Base-by-base conservation (phyloP, 2,797 vertebrate species). In the Myotis vivesi region DNA sequence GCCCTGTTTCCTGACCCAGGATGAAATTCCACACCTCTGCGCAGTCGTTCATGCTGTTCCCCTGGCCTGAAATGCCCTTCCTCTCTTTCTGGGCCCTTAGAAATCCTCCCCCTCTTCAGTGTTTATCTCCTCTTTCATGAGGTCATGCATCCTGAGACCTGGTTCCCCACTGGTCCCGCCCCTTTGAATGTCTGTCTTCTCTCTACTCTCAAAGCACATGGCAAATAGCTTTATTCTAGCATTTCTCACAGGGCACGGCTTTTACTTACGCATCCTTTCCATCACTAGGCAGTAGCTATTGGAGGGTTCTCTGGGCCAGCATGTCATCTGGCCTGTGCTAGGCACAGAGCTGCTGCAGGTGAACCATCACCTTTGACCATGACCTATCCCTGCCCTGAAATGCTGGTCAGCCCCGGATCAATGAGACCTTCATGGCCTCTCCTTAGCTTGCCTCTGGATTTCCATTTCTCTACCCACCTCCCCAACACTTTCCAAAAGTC, bases 21-120 rank as follows among this genome's bases (percentile, higher is more conserved):
- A 33, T 80, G 82, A 62, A 69, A 80, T 92, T 30, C 75, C 64
- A 73, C 20, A 20, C 82, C 57, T 79, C 57, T n/a, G 1, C 41
- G 55, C 49, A 19, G 20, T 3, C 6, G 28, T 64, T 20, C 20
- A 3, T 15, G 51, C 92, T 79, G n/a, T 68, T 68, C 41, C 44
- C 51, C 23, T 62, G 1, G 38, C 71, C 89, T 3, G 8, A 44
- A 73, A 73, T 73, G 81, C 71, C 25, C 69, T 79, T 92, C 76
- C 53, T 87, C 25, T 69, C 41, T 55, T 51, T 38, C 75, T 33
- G 64, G 20, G 71, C 13, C 25, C 53, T 36, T 33, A 51, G 66
- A 84, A 59, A 57, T 28, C 38, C 30, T 75, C 33, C 15, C 13
- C 0, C 28, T 68, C 76, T 83, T 44, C 33, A 7, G 20, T 17